phyloP scores from a whole-genome alignment of 2,113 vertebrate genomes.

The Chitala chitala region DNA sequence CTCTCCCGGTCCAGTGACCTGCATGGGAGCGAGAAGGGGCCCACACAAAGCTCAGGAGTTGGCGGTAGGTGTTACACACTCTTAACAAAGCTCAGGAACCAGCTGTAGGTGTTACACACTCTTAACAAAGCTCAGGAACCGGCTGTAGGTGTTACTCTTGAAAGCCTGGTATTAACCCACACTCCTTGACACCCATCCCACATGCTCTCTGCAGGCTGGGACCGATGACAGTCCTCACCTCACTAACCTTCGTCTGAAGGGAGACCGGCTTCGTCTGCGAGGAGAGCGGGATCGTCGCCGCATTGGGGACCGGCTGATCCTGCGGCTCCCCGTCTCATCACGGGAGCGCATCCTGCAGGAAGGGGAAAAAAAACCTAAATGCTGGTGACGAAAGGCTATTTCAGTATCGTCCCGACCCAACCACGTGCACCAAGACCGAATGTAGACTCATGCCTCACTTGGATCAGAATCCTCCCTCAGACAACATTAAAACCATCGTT shows the following conservation, averaged over 20 bases:
- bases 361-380: too few species aligned
- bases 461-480: too few species aligned
- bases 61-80: neutral
- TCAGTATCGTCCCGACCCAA: too few species aligned
- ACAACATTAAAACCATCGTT: neutral
- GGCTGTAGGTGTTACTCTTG: too few species aligned
- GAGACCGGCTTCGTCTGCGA: slow-evolving; percentile 19
- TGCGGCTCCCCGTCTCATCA: slow-evolving; percentile 56
- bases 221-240: too few species aligned
- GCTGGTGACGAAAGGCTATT: too few species aligned
- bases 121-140: too few species aligned
- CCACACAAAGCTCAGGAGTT: neutral
- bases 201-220: neutral
- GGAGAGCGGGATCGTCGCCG: slow-evolving; percentile 49
- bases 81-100: too few species aligned
- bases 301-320: slow-evolving; percentile 60
- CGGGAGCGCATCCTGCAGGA: slow-evolving; percentile 64
- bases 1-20: slow-evolving; percentile 72
- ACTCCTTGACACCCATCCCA: neutral
- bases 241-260: slow-evolving; percentile 18
- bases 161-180: too few species aligned
- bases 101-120: too few species aligned
- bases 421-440: too few species aligned
- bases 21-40: neutral
- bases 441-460: neutral